Base-by-base conservation (phyloP, 2,888 invertebrate genomes). In the Macrophya alboannulata region DNA sequence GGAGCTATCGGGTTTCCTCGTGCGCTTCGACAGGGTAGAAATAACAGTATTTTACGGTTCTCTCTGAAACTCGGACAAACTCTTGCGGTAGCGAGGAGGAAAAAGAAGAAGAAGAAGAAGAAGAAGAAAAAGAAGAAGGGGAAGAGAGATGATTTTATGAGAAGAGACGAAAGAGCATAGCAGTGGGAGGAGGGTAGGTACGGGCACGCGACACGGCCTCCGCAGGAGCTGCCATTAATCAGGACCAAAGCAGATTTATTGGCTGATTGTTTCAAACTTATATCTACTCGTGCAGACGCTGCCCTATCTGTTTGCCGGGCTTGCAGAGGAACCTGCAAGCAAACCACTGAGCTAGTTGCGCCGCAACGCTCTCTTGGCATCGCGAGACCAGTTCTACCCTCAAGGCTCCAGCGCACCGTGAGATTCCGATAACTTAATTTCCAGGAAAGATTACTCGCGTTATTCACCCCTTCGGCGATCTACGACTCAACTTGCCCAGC, bases 401-500 rank as follows among this genome's bases (percentile, higher is more conserved):
- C 31, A n/a, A 51, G 83, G 65, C 82, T 43, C 65, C 79, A 6
- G 21, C 31, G 31, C 81, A n/a, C 86, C 86, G 85, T 84, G 81
- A 87, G 87, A 87, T 86, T 87, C 86, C 84, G 87, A 85, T 90
- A 89, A 89, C 89, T 90, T 88, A 90, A 89, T 90, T 90, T 88
- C 87, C 85, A 51, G 85, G 84, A 88, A 86, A 90, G 89, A 90
- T 89, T 90, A 89, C 89, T 89, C 89, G 88, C 87, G 88, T 90
- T 87, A 90, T 89, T 89, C 88, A 88, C 68, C 81, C 62, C 81
- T 81, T 81, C 15, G 81, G 62, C 43, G 81, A 81, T 62, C 77
- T 51, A 31, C 62, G 81, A 51, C 40, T 81, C 37, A 21, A 62
- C 81, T 62, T 8, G n/a, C 55, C 37, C 79, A 17, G 0, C 79